Percentiles rank a stretch among this genome's conserved stretches.
These are phyloP conservation scores for Puffinus mauretanicus DNA, from an alignment of 2,113 vertebrate genomes.

Conservation along the genomic window DNA sequence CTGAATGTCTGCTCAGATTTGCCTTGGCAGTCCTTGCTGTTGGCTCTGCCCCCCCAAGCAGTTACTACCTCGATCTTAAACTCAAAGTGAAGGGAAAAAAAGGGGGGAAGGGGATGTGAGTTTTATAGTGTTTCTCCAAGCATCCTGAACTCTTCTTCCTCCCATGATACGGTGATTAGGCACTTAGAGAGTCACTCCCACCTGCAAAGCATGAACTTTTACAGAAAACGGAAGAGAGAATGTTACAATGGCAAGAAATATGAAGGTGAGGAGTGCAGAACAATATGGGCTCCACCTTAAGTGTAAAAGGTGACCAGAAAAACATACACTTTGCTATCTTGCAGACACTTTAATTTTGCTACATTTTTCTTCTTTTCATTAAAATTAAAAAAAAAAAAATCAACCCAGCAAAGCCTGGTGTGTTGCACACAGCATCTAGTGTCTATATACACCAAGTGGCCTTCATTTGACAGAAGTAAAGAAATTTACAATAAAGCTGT, in stretches of 20 bases:
- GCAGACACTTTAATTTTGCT: neutral
- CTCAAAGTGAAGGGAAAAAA: neutral
- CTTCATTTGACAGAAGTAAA: neutral
- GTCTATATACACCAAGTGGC: neutral
- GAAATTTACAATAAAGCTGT: neutral
- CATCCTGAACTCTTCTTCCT: neutral
- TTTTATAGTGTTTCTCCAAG: neutral
- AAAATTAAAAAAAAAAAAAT: neutral
- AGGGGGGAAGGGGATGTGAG: neutral
- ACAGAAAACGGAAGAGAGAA: neutral
- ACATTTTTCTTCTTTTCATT: neutral
- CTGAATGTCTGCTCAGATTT: neutral
- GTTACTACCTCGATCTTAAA: neutral
- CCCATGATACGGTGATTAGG: neutral
- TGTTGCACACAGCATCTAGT: neutral
- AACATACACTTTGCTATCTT: neutral
- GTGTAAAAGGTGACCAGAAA: neutral
- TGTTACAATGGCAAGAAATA: neutral
- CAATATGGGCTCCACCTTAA: neutral
- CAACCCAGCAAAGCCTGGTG: neutral
- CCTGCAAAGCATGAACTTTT: neutral
- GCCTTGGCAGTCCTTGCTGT: neutral
- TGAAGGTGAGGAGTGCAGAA: neutral
- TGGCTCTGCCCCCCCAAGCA: neutral
- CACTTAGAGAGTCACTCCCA: neutral